Percentiles rank a stretch among this genome's conserved stretches.
Evolutionary conservation across 2,888 invertebrate species (phyloP).

Genomic region (Heteropelma amictum): DNA sequence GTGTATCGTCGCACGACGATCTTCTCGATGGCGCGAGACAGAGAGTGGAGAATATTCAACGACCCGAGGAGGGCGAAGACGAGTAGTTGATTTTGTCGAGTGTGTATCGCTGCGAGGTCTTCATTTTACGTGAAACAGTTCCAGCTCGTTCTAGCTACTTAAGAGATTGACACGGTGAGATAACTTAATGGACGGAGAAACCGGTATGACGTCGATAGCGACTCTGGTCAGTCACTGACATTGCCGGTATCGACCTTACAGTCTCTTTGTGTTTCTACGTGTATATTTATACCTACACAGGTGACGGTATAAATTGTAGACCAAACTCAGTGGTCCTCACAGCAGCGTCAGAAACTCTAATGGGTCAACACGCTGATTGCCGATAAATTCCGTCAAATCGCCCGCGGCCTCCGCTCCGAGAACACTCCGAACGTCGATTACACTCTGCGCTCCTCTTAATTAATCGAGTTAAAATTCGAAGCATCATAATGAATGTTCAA

Average conservation of each 20-base stretch:
- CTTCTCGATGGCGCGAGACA: background rate
- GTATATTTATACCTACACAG: background rate
- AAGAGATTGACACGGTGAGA: constrained; percentile 76
- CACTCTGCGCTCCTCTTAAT: constrained; percentile 49
- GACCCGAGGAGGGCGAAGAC: background rate
- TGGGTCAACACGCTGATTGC: constrained; percentile 53
- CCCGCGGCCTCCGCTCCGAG: constrained; percentile 31
- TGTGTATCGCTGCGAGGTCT: constrained; percentile 1
- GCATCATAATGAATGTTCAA: background rate
- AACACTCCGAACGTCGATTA: constrained; percentile 34
- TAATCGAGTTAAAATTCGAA: constrained; percentile 58
- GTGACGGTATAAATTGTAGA: constrained; percentile 10
- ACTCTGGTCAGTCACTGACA: constrained; percentile 22
- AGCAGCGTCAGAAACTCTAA: constrained; percentile 39
- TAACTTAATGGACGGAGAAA: constrained; percentile 75
- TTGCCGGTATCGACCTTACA: too few species aligned
- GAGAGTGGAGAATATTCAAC: background rate
- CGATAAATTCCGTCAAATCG: constrained; percentile 50
- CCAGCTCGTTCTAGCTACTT: constrained; percentile 75
- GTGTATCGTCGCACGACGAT: background rate
- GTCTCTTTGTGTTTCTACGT: background rate
- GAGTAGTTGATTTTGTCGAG: constrained; percentile 56
- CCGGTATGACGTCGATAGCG: constrained; percentile 24
- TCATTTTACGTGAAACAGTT: constrained; percentile 52
- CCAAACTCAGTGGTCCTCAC: constrained; percentile 19